Conservation (phyloP, 1,140 invertebrate species). For the Trichogramma pretiosum region DNA sequence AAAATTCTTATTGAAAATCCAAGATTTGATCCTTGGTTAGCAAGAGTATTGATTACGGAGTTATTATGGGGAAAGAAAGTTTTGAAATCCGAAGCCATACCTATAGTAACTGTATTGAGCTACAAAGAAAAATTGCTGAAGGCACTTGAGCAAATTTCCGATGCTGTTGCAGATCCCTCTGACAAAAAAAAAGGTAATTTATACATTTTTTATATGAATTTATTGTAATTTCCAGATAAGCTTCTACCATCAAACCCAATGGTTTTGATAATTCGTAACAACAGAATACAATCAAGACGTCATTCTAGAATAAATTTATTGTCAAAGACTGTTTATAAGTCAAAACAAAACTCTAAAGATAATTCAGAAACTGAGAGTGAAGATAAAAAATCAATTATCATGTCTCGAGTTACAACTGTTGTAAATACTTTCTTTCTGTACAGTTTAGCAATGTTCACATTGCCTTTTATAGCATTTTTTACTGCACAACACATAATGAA, state of each 20-base stretch:
- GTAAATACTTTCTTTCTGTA: slow-evolving; percentile 63
- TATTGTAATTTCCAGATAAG: slow-evolving; percentile 35
- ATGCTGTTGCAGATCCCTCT: slow-evolving; percentile 16
- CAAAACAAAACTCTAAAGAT: too few species aligned
- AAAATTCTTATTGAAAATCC: slow-evolving; percentile 57
- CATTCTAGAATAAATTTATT: slow-evolving; percentile 22
- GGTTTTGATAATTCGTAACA: slow-evolving; percentile 40
- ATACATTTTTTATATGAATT: slow-evolving; percentile 23
- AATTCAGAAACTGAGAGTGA: slow-evolving; percentile 14
- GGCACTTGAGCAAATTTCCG: slow-evolving; percentile 28
- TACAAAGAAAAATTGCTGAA: slow-evolving; percentile 53
- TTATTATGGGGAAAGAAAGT: slow-evolving; percentile 66
- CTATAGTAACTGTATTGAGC: slow-evolving; percentile 55
- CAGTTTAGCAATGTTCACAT: slow-evolving; percentile 72
- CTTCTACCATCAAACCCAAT: slow-evolving; percentile 24
- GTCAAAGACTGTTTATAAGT: slow-evolving; percentile 19
- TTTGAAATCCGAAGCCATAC: slow-evolving; percentile 58
- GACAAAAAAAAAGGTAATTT: slow-evolving; percentile 33
- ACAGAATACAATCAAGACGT: slow-evolving; percentile 34
- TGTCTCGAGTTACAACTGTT: slow-evolving; percentile 29
- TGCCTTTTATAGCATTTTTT: slow-evolving; percentile 70
- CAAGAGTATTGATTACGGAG: slow-evolving; percentile 69
- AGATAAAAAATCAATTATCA: slow-evolving; percentile 23
- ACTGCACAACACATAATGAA: slow-evolving; percentile 53
- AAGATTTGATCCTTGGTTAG: slow-evolving; percentile 59